phyloP scores from a whole-genome alignment of 2,888 invertebrate genomes.

The Encarsia formosa region DNA sequence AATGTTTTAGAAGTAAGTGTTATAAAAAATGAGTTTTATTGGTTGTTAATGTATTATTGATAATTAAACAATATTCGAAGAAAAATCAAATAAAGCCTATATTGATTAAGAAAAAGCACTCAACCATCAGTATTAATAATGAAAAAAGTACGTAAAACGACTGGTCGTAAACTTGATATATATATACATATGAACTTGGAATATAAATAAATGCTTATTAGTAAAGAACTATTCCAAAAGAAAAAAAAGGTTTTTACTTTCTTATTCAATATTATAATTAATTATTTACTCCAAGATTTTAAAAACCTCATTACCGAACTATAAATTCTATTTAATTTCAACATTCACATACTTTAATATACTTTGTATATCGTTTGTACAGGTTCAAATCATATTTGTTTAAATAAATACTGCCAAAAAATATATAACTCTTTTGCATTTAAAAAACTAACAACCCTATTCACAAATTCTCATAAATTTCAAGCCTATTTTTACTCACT shows the following conservation, averaged over 20 bases:
- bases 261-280: constrained; percentile 1
- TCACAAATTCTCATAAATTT: constrained; percentile 2
- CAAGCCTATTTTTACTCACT: too few relatives aligned
- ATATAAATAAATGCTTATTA: constrained; percentile 15
- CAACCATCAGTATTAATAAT: constrained; percentile 25
- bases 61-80: constrained; percentile 22
- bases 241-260: constrained; percentile 4
- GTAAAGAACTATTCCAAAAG: constrained; percentile 15
- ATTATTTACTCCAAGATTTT: constrained; percentile 8
- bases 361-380: constrained; percentile 22
- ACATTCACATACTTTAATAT: constrained; percentile 14
- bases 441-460: constrained; percentile 1
- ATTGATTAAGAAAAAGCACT: constrained; percentile 9
- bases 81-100: constrained; percentile 16
- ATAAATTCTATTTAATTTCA: constrained; percentile 14
- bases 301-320: constrained; percentile 9
- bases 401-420: constrained; percentile 27
- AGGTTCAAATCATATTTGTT: constrained; percentile 21
- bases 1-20: constrained; percentile 21
- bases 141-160: constrained; percentile 24
- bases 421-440: constrained; percentile 5
- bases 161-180: constrained; percentile 22
- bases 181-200: constrained; percentile 21
- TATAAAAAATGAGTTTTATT: constrained; percentile 22
- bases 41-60: constrained; percentile 22